These are phyloP conservation scores for Spicauda simplicius DNA, from an alignment of 2,888 invertebrate species.

Conservation along the genomic window DNA sequence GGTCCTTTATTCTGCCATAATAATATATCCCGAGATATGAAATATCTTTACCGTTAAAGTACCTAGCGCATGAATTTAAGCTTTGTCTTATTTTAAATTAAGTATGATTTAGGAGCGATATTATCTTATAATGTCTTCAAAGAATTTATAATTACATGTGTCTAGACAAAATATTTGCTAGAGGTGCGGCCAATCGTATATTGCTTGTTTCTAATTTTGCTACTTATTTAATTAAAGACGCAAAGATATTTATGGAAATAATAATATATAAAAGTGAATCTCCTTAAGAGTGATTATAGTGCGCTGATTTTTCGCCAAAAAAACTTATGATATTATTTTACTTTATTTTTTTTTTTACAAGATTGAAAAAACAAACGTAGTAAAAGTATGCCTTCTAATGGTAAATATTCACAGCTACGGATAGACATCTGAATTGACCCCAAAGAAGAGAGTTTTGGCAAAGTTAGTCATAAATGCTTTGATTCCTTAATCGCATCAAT, in stretches of 20 bases:
- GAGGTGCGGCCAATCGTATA: conserved; percentile 38
- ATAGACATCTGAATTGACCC: no score
- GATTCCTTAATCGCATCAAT: no score
- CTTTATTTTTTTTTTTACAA: no score
- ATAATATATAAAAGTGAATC: no score
- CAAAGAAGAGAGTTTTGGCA: no score
- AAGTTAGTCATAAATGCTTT: no score
- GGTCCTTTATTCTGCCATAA: conserved; percentile 23
- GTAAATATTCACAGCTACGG: no score
- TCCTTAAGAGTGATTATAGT: no score
- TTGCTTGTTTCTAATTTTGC: not conserved
- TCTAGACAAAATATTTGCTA: conserved; percentile 42
- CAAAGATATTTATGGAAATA: not conserved
- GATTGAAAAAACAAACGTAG: no score
- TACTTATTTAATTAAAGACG: not conserved
- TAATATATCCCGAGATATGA: conserved; percentile 28
- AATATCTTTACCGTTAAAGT: conserved; percentile 14
- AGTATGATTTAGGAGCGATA: not conserved
- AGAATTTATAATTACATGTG: conserved; percentile 42
- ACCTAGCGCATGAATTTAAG: conserved; percentile 12
- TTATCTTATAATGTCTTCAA: conserved; percentile 24
- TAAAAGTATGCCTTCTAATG: no score
- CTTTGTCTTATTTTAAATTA: not conserved
- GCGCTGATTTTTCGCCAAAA: no score
- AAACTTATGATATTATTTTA: no score